phyloP scores from a whole-genome alignment of 2,113 vertebrate species.

The Campylomormyrus tamandua region DNA sequence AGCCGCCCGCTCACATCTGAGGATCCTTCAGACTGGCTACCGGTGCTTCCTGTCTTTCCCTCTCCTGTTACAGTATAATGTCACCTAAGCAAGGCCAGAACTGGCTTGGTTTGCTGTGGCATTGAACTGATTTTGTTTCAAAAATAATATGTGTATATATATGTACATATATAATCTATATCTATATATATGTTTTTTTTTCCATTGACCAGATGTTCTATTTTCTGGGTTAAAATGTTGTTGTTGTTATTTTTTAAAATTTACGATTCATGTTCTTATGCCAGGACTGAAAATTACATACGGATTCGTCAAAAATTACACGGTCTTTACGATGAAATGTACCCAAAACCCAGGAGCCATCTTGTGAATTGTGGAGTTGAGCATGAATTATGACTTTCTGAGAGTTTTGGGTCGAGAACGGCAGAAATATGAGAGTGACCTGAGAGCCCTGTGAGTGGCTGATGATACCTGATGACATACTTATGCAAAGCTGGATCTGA shows the following conservation, averaged over 20 bases:
- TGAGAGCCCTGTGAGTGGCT: not conserved
- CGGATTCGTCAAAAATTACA: not conserved
- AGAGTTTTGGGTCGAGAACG: not conserved
- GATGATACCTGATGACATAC: not conserved
- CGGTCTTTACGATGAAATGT: not conserved
- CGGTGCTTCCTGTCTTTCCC: not conserved
- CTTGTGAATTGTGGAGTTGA: not conserved
- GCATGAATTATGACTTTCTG: not conserved
- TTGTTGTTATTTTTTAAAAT: not conserved
- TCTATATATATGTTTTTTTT: not conserved
- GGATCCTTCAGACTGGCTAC: not conserved
- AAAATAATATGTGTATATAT: not conserved
- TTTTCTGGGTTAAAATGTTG: not conserved
- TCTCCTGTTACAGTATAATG: not conserved
- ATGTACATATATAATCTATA: not conserved
- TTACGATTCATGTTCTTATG: not conserved
- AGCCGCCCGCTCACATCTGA: not conserved
- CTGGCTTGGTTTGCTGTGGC: not conserved
- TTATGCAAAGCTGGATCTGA: not conserved
- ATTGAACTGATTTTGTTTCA: not conserved
- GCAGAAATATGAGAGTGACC: not conserved
- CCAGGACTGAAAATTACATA: conserved; percentile 4
- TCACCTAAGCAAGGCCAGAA: not conserved
- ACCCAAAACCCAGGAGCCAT: not conserved
- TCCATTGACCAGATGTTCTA: not conserved